phyloP scores from a whole-genome alignment of 2,797 vertebrate genomes.

The Muraenolepis orangiensis region DNA sequence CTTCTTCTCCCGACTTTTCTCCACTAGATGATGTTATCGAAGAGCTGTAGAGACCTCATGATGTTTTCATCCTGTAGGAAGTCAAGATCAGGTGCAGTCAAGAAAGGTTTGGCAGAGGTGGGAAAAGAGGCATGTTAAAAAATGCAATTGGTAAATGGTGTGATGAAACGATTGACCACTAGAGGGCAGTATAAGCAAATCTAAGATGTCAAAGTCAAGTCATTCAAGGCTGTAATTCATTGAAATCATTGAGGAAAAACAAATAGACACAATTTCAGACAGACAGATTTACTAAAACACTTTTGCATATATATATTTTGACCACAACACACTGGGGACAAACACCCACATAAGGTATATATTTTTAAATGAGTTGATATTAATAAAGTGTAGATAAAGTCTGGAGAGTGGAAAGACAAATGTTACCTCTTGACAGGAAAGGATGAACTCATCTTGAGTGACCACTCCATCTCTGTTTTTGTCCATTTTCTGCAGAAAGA shows the following conservation, averaged over 20 bases:
- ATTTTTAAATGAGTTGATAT: neutral
- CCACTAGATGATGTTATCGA: constrained; percentile 94
- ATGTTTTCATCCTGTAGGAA: constrained; percentile 92
- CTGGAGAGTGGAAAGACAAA: neutral
- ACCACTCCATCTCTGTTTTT: constrained; percentile 98
- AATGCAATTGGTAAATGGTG: constrained; percentile 33
- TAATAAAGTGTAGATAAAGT: neutral
- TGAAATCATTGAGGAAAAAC: constrained; percentile 7
- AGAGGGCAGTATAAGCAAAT: constrained; percentile 46
- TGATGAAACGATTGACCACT: constrained; percentile 38
- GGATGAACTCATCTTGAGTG: constrained; percentile 94
- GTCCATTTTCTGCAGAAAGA: constrained; percentile 91
- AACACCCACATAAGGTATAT: neutral
- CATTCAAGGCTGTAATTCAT: constrained; percentile 2
- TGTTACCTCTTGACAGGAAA: constrained; percentile 93
- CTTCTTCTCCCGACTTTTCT: neutral
- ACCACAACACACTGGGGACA: neutral
- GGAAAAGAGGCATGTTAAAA: neutral
- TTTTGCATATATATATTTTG: neutral
- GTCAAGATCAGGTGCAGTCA: too few relatives aligned
- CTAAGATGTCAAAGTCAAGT: constrained; percentile 4
- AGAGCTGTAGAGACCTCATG: constrained; percentile 97
- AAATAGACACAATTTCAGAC: neutral
- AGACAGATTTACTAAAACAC: neutral
- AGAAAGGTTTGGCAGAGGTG: neutral